Evolutionary conservation across 2,888 invertebrate species (phyloP).

Genomic region (Leptopterna dolabrata): DNA sequence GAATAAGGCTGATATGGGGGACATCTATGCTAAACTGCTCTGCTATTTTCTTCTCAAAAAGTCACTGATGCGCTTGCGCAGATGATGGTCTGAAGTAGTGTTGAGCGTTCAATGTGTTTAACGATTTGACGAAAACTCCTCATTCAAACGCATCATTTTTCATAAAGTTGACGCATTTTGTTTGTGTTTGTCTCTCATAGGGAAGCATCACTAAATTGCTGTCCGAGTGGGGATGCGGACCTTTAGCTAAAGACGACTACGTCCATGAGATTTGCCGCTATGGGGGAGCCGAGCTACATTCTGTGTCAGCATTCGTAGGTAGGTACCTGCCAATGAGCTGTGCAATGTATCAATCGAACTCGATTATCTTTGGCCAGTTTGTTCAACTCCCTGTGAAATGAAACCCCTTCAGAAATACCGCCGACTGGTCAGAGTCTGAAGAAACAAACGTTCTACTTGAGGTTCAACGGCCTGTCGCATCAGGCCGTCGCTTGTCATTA

Average conservation of each 20-base stretch:
- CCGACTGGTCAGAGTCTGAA: conserved; percentile 49
- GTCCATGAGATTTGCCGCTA: conserved; percentile 95
- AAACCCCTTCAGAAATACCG: conserved; percentile 32
- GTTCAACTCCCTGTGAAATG: no score
- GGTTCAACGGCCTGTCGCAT: conserved; percentile 59
- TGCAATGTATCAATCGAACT: not conserved
- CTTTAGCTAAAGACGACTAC: conserved; percentile 87
- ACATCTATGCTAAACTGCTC: no score
- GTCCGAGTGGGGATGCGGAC: conserved; percentile 86
- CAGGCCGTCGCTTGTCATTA: conserved; percentile 81
- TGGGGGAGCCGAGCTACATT: conserved; percentile 94
- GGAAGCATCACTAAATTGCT: conserved; percentile 77
- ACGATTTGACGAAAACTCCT: no score
- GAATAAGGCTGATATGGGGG: no score
- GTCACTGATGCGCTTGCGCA: no score
- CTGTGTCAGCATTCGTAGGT: conserved; percentile 90
- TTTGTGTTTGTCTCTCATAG: conserved; percentile 65
- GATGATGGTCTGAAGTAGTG: no score
- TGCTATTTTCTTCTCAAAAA: no score
- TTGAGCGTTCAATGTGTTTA: no score
- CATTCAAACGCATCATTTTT: no score
- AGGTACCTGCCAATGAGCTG: no score
- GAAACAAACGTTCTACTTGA: conserved; percentile 69
- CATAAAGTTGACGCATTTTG: no score
- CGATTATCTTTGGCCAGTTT: not conserved